Percentiles rank a stretch among this genome's conserved stretches.
These are phyloP conservation scores for Furcifer pardalis DNA, from an alignment of 2,797 vertebrate genomes.

Conservation along the genomic window DNA sequence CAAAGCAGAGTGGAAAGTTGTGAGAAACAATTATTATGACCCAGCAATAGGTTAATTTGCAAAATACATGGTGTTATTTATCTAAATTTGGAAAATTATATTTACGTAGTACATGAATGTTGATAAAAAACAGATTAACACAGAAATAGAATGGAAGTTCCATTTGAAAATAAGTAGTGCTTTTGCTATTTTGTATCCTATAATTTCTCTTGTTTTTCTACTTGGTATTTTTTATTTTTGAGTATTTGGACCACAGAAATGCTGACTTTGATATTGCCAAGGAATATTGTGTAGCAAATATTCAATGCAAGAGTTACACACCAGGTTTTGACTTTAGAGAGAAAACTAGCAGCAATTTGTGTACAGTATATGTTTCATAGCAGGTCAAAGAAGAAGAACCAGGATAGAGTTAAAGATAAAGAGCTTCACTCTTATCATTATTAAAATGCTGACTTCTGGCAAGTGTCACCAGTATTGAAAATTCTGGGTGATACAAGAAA, in stretches of 20 bases:
- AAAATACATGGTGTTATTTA: constrained; percentile 1
- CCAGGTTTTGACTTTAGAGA: background rate
- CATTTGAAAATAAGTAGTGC: background rate
- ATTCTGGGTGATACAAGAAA: background rate
- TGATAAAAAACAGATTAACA: background rate
- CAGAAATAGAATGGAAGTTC: background rate
- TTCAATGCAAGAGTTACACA: background rate
- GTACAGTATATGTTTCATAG: background rate
- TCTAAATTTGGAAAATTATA: background rate
- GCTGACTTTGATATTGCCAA: background rate
- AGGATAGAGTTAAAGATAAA: background rate
- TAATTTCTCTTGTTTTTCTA: background rate
- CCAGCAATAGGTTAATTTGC: background rate
- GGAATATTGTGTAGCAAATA: background rate
- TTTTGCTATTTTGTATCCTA: background rate
- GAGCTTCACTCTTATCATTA: too few species aligned
- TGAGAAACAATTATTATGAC: background rate
- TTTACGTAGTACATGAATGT: background rate
- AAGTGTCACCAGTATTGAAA: background rate
- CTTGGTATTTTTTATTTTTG: background rate
- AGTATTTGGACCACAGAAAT: background rate
- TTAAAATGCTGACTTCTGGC: background rate
- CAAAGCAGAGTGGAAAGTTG: background rate
- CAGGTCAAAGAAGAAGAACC: background rate
- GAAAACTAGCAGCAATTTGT: background rate